Base-by-base conservation (phyloP, 2,113 vertebrate genomes). In the Tyto alba region DNA sequence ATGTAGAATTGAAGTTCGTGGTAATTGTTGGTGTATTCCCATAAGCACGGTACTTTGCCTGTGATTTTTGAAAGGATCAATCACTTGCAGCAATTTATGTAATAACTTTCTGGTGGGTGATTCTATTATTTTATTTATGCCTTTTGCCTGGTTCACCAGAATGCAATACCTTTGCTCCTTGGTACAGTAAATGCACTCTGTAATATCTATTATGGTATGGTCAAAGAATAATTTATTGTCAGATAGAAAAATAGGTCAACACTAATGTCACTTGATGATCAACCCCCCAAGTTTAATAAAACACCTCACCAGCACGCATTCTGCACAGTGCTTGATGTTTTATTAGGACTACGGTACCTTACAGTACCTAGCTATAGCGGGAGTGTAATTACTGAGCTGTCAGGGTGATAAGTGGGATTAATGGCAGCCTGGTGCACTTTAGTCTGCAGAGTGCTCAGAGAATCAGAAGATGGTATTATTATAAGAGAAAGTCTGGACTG, bases 381-480 rank as follows among this genome's bases (percentile, higher is more conserved):
- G 97, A 96, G 98, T 98, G 98, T 99, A 99, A 99, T 99, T 99
- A 99, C 98, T 93, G 98, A 98, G 98, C 98, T 99, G 99, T 99
- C 99, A 99, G 98, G 97, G 98, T 98, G 98, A 99, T 99, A 99
- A 99, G 99, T 99, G 98, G 99, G 98, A 99, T 99, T 99, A 99
- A 99, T 99, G 99, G 98, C 97, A 98, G 98, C 97, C 98, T 98
- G 97, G 98, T 99, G 99, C 98, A 98, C 98, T 99, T 98, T 98
- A 98, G 98, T 98, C 98, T 97, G 98, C 98, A 94, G 98, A 98
- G 98, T 96, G 98, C 97, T 98, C 92, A 96, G 98, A 98, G 98
- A 98, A 98, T 98, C 96, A 91, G 98, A 98, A 98, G 98, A 98
- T 98, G 98, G 98, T 98, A 98, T 98, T 99, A 98, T 99, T 98